Evolutionary conservation across 1,140 invertebrate genomes (phyloP), one percentile per base, ranked within the genome.

Genomic region (Pollicipes pollicipes): DNA sequence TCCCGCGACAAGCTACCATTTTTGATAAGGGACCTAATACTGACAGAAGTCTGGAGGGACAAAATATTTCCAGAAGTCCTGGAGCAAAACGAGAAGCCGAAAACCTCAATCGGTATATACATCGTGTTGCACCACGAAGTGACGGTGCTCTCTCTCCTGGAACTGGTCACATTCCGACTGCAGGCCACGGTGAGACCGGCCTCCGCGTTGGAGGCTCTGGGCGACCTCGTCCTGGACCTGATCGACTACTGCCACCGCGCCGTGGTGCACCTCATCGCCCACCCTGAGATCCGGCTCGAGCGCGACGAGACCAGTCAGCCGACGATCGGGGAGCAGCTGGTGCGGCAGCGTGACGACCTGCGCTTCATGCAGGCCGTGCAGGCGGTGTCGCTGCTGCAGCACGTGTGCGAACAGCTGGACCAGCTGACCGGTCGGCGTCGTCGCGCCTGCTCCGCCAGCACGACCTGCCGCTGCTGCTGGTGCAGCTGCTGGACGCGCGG

Each of bases 221-320:
- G 84, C 66, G 88, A 91, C 68, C 80, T 84, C 16, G 81, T 85
- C 27, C 80, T 88, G 16, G 90, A 91, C 80, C 77, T 91, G 0
- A 80, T 90, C n/a, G 88, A 90, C 78, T 91, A 91, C 75, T 81
- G 83, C 37, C 82, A 85, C 2, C 82, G 84, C 72, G 82, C 81
- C 66, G 76, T 88, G 0, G 83, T 83, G 28, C 77, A 80, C 31
- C 78, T 85, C 0, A 30, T 74, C n/a, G 2, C 24, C 26, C 68
- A 37, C 29, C 69, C 29, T 2, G 58, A 26, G 31, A 69, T 26
- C 31, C 68, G 35, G 1, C 64, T 66, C 24, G 27, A 66, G 64
- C 27, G 17, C 3, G 64, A 66, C 28, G 64, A 66, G 27, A 58
- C 45, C 13, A 21, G 10, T 21, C 13, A 58, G 64, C 28, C 64